A percentile compares a stretch with the other conserved stretches of the same genome.
phyloP scores from a whole-genome alignment of 2,888 invertebrate genomes.

The Chrysotoxum bicinctum region DNA sequence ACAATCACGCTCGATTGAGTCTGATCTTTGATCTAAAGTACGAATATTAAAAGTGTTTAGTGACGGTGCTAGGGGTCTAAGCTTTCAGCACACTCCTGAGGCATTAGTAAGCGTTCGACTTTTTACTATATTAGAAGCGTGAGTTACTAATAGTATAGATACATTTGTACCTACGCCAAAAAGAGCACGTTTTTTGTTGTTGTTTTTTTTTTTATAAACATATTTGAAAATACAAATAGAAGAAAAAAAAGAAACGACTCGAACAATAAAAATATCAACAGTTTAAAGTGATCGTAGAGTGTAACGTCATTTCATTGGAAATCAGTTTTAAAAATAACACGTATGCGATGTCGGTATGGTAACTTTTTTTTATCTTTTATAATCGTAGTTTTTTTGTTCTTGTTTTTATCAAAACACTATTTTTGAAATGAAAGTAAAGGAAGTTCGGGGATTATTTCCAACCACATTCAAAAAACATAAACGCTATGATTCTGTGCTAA shows the following conservation, averaged over 20 bases:
- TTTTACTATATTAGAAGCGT: constrained; percentile 73
- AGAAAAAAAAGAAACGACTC: constrained; percentile 59
- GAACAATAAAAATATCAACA: constrained; percentile 43
- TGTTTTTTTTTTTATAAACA: background rate
- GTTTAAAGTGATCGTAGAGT: constrained; percentile 51
- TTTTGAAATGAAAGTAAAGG: background rate
- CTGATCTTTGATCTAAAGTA: constrained; percentile 47
- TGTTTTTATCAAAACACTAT: background rate
- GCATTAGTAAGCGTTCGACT: constrained; percentile 72
- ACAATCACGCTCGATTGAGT: constrained; percentile 55
- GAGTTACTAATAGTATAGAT: constrained; percentile 50
- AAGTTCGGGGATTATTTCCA: background rate
- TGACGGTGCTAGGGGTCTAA: constrained; percentile 56
- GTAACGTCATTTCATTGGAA: constrained; percentile 79
- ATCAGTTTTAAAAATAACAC: constrained; percentile 79
- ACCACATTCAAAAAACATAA: background rate
- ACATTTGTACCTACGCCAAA: constrained; percentile 51
- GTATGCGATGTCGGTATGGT: constrained; percentile 76
- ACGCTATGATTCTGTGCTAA: background rate
- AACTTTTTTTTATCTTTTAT: constrained; percentile 48
- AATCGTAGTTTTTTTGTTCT: constrained; percentile 3
- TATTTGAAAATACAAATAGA: constrained; percentile 8
- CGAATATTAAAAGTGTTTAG: background rate
- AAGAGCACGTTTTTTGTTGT: constrained; percentile 26
- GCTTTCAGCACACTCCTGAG: constrained; percentile 58